phyloP scores from a whole-genome alignment of 2,797 vertebrate species.

The Valencia hispanica region DNA sequence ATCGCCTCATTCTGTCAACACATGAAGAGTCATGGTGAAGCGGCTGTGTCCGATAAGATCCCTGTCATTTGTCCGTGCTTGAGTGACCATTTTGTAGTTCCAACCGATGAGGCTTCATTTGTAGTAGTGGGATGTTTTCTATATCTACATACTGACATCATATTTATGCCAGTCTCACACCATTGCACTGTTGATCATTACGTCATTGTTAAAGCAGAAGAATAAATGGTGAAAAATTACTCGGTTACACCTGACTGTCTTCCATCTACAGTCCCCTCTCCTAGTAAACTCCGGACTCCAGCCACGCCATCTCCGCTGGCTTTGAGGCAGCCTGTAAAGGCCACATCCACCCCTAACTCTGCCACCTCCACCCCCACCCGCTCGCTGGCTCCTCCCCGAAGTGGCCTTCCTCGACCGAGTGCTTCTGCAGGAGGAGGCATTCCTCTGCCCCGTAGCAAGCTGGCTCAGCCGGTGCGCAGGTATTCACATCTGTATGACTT shows the following conservation, averaged over 20 bases:
- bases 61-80: conserved; percentile 19
- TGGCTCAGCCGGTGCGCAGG: conserved; percentile 97
- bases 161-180: conserved; percentile 16
- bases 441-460: conserved; percentile 96
- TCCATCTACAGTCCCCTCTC: conserved; percentile 88
- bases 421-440: conserved; percentile 85
- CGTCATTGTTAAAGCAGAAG: conserved; percentile 15
- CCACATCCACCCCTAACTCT: conserved; percentile 86
- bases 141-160: conserved; percentile 2
- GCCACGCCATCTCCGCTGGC: conserved; percentile 91
- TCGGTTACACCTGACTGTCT: conserved; percentile 7
- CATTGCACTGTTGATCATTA: conserved; percentile 43
- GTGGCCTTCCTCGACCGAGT: conserved; percentile 93
- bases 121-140: conserved; percentile 31
- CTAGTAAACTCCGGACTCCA: conserved; percentile 94
- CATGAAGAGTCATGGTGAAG: conserved; percentile 22
- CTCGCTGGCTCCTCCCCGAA: conserved; percentile 86
- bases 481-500: conserved; percentile 45
- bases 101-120: conserved; percentile 32
- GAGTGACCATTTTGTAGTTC: conserved; percentile 21
- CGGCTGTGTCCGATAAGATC: conserved; percentile 4
- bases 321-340: conserved; percentile 93
- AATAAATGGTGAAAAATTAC: not conserved
- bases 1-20: conserved; percentile 49
- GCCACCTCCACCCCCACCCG: conserved; percentile 88